phyloP scores from a whole-genome alignment of 2,888 invertebrate genomes.

The Microplitis deprimator region DNA sequence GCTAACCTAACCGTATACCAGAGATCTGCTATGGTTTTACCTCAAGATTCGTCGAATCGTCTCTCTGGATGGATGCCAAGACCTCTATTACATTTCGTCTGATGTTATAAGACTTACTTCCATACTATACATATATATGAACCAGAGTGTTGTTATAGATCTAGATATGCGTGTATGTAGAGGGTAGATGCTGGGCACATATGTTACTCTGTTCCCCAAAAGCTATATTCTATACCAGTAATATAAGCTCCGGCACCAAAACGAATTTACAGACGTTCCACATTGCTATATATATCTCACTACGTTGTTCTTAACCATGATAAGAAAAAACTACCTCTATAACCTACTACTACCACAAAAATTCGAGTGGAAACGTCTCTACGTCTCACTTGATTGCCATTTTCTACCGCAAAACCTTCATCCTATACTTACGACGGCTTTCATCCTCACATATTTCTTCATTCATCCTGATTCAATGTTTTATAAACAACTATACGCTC shows the following conservation, averaged over 20 bases:
- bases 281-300: slow-evolving; percentile 36
- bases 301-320: slow-evolving; percentile 31
- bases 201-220: background rate
- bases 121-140: no score
- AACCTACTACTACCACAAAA: background rate
- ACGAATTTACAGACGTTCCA: slow-evolving; percentile 57
- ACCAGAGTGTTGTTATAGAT: no score
- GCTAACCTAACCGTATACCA: slow-evolving; percentile 7
- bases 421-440: background rate
- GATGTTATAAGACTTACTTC: slow-evolving; percentile 52
- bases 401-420: slow-evolving; percentile 4
- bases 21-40: slow-evolving; percentile 30
- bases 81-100: slow-evolving; percentile 64
- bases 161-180: no score
- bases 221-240: slow-evolving; percentile 46
- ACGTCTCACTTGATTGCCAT: slow-evolving; percentile 24
- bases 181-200: background rate
- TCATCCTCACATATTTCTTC: slow-evolving; percentile 6
- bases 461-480: slow-evolving; percentile 1
- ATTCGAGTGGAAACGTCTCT: slow-evolving; percentile 21
- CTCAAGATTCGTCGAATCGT: slow-evolving; percentile 34
- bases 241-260: slow-evolving; percentile 43
- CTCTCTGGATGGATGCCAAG: slow-evolving; percentile 62
- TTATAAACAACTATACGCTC: background rate
- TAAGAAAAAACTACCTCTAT: slow-evolving; percentile 20